Evolutionary conservation across 2,797 vertebrate species (phyloP).

Genomic region (Oryzias dopingdopingensis): DNA sequence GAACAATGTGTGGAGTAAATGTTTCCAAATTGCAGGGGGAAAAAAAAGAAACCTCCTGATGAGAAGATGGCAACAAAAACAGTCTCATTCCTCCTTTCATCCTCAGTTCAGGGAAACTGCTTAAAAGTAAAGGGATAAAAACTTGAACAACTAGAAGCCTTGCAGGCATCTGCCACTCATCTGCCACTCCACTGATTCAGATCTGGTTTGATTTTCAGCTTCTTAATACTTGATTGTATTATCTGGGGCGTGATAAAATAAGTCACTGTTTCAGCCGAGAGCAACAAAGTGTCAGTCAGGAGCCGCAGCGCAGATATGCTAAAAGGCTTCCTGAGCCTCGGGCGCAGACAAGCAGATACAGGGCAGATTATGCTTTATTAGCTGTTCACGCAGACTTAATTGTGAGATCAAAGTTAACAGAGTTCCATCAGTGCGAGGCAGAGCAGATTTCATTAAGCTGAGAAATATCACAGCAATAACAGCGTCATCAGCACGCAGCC

Average conservation of each 20-base stretch:
- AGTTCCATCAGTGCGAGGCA: slow-evolving; percentile 49
- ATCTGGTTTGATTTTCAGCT: slow-evolving; percentile 64
- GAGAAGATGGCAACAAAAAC: slow-evolving; percentile 20
- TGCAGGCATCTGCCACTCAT: slow-evolving; percentile 58
- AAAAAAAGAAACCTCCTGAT: slow-evolving; percentile 12
- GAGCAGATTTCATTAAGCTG: slow-evolving; percentile 64
- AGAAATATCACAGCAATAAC: slow-evolving; percentile 59
- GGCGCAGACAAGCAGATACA: slow-evolving; percentile 63
- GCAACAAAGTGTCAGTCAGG: slow-evolving; percentile 64
- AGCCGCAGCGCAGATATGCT: slow-evolving; percentile 46
- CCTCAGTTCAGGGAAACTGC: slow-evolving; percentile 30
- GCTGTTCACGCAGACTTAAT: slow-evolving; percentile 71
- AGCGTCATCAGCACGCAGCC: slow-evolving; percentile 36
- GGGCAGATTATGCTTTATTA: slow-evolving; percentile 72
- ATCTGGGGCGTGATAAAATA: slow-evolving; percentile 64
- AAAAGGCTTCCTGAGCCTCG: slow-evolving; percentile 57
- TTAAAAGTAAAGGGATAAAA: slow-evolving; percentile 25
- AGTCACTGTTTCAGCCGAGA: slow-evolving; percentile 55
- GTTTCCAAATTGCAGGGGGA: slow-evolving; percentile 10
- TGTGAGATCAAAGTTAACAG: slow-evolving; percentile 74
- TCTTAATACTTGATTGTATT: slow-evolving; percentile 65
- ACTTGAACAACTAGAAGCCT: slow-evolving; percentile 35
- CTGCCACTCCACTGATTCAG: slow-evolving; percentile 57
- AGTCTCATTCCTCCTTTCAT: slow-evolving; percentile 11
- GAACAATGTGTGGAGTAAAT: slow-evolving; percentile 26